Base-by-base conservation (phyloP, 2,888 invertebrate species). In the Cabera pusaria region DNA sequence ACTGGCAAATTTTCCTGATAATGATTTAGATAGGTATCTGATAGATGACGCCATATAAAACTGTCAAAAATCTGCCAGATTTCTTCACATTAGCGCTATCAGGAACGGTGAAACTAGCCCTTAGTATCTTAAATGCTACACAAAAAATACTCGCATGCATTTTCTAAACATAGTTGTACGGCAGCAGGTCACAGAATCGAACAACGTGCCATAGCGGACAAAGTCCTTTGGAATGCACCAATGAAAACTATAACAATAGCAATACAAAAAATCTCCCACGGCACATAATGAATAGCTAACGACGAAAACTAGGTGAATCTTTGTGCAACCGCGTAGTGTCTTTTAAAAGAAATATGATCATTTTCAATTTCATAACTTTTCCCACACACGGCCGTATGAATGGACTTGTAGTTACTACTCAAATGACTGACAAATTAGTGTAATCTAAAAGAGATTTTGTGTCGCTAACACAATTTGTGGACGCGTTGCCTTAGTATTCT, bases 241-340 rank as follows among this genome's bases (percentile, higher is more conserved):
- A 81, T 82, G 82, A 83, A 74, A 77, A 61, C 60, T 56, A 62
- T 52, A 82, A 87, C 87, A 87, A 87, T 85, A 57, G 75, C 54
- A 52, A 47, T 49, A 69, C 79, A 84, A 85, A 82, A 83, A 83
- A 67, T 62, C 56, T 87, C 88, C 74, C 88, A 88, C 88, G 86
- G 84, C 83, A 83, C 76, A 80, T 75, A 83, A 87, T 87, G 87
- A 87, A 88, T 87, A 86, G 85, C 67, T 84, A 81, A 82, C 81
- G 71, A 78, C 86, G 80, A 86, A 86, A 88, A 88, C 86, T 88
- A 88, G 88, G 88, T 87, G 88, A 87, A 88, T 88, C 88, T 82
- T 86, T 87, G 86, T 87, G 87, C 87, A 88, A 88, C 74, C 70
- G 78, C 63, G 72, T 67, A 56, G 84, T 79, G 84, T 84, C 79